Evolutionary conservation across 2,888 invertebrate genomes (phyloP).

Genomic region (Lepidonotus clava): DNA sequence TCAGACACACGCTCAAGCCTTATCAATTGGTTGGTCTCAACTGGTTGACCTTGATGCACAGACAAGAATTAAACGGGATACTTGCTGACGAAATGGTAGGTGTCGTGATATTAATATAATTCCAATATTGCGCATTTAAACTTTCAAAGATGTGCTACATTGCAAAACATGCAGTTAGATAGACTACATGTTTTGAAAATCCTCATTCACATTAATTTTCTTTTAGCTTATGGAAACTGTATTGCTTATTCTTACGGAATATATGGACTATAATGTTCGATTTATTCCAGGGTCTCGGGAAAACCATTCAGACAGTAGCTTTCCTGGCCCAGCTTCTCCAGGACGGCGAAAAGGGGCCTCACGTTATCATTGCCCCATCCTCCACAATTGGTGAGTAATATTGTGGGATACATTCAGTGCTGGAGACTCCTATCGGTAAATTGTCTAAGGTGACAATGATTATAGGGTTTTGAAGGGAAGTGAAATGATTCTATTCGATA

Average conservation of each 20-base stretch:
- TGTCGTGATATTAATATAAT: background rate
- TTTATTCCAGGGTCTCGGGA: slow-evolving; percentile 79
- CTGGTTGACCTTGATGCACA: slow-evolving; percentile 94
- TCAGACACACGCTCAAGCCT: slow-evolving; percentile 88
- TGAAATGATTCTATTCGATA: no score
- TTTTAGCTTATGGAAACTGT: background rate
- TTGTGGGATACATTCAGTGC: no score
- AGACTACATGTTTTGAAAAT: no score
- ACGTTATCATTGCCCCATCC: slow-evolving; percentile 96
- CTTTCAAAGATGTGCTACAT: no score
- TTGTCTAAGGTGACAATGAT: no score
- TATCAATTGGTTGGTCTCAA: slow-evolving; percentile 88
- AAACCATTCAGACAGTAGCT: slow-evolving; percentile 80
- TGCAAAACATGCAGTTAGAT: no score
- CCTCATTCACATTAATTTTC: background rate
- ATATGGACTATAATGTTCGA: no score
- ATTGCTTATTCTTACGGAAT: no score
- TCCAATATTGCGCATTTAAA: no score
- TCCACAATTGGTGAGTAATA: slow-evolving; percentile 90
- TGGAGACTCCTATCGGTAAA: no score
- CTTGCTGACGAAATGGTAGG: slow-evolving; percentile 95
- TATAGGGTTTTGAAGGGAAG: no score
- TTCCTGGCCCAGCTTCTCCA: slow-evolving; percentile 88
- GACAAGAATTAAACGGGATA: slow-evolving; percentile 94
- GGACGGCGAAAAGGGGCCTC: slow-evolving; percentile 87